Percentiles rank a stretch among this genome's conserved stretches.
Conservation (phyloP, 2,113 vertebrate genomes). For the Ophthalmolycus amberensis region DNA sequence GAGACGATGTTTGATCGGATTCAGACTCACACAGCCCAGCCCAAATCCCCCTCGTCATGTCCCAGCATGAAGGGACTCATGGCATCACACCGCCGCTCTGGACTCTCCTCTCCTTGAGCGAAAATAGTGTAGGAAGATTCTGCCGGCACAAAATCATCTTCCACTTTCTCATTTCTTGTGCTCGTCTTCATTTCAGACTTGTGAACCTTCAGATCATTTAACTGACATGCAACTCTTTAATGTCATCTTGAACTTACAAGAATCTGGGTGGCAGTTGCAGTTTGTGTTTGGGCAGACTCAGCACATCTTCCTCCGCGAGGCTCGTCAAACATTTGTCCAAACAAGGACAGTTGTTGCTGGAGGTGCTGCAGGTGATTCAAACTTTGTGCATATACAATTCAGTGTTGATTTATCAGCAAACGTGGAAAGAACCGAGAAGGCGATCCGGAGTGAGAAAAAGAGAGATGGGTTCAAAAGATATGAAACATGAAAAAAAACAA, state of each 20-base stretch:
- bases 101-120: background rate
- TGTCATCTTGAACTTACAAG: background rate
- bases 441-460: background rate
- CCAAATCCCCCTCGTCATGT: background rate
- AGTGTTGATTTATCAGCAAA: conserved; percentile 7
- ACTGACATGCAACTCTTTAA: background rate
- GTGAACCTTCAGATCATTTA: background rate
- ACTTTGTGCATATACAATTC: background rate
- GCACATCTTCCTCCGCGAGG: background rate
- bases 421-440: background rate
- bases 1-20: background rate
- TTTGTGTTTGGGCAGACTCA: background rate
- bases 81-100: background rate
- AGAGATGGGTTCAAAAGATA: conserved; percentile 9
- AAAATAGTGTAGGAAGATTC: background rate
- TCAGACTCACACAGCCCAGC: background rate
- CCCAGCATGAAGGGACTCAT: background rate
- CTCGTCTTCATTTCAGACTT: background rate
- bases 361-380: background rate
- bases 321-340: background rate
- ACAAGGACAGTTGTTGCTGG: background rate
- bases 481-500: background rate
- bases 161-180: background rate
- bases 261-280: background rate
- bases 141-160: background rate